Evolutionary conservation across 2,888 invertebrate genomes (phyloP).

Genomic region (Leptinotarsa rubiginosa): DNA sequence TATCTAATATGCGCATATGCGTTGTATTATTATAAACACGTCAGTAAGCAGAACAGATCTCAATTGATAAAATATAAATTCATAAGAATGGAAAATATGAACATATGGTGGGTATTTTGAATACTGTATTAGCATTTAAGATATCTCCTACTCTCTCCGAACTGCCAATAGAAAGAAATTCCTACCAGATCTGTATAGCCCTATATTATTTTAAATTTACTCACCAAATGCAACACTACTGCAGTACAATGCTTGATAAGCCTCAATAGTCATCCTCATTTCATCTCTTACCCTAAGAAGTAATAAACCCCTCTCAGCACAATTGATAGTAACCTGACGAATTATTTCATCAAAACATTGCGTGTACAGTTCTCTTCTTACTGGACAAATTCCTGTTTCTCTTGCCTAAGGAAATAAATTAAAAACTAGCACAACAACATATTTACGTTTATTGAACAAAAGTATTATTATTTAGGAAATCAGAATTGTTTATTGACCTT

Average conservation of each 20-base stretch:
- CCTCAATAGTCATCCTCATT: constrained; percentile 95
- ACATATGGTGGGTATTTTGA: too few relatives aligned
- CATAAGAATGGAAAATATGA: too few relatives aligned
- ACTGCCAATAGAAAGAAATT: too few relatives aligned
- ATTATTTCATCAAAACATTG: constrained; percentile 96
- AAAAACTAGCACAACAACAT: not conserved
- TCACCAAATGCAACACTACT: constrained; percentile 95
- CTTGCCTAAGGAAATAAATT: constrained; percentile 73
- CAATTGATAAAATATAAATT: too few relatives aligned
- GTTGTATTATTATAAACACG: too few relatives aligned
- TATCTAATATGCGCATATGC: too few relatives aligned
- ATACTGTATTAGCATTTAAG: too few relatives aligned
- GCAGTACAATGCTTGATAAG: constrained; percentile 96
- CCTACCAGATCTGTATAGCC: not conserved
- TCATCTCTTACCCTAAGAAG: constrained; percentile 94
- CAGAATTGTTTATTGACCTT: too few relatives aligned
- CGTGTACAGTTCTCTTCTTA: constrained; percentile 91
- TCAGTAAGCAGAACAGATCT: too few relatives aligned
- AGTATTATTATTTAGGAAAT: not conserved
- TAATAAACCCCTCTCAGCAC: constrained; percentile 94
- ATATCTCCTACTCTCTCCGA: too few relatives aligned
- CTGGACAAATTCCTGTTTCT: constrained; percentile 96
- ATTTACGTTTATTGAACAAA: not conserved
- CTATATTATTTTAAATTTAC: not conserved
- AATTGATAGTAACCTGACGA: constrained; percentile 96